A percentile compares a stretch with the other conserved stretches of the same genome.
phyloP scores from a whole-genome alignment of 2,797 vertebrate species.

The Erpetoichthys calabaricus region DNA sequence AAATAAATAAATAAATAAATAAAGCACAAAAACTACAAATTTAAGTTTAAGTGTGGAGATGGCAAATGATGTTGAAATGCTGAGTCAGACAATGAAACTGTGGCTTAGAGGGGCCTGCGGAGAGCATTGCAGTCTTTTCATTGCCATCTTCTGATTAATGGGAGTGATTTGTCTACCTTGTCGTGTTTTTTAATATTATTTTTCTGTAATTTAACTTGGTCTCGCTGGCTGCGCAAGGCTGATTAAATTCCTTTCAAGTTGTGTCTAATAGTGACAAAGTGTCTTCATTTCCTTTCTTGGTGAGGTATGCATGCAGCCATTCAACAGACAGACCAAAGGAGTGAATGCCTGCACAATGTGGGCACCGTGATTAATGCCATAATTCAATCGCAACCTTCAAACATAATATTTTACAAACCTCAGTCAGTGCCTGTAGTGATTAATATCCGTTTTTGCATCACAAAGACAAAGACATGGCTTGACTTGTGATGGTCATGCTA shows the following conservation, averaged over 20 bases:
- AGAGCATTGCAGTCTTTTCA: background rate
- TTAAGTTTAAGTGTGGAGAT: too few species aligned
- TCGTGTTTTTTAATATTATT: slow-evolving; percentile 19
- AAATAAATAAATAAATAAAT: too few species aligned
- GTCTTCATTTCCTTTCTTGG: slow-evolving; percentile 22
- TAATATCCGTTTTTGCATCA: too few species aligned
- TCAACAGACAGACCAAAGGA: slow-evolving; percentile 5
- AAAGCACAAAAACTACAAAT: too few species aligned
- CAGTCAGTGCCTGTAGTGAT: too few species aligned
- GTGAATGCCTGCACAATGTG: slow-evolving; percentile 24
- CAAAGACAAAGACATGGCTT: too few species aligned
- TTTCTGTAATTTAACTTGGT: slow-evolving; percentile 18
- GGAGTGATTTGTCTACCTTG: slow-evolving; percentile 21
- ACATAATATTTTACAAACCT: too few species aligned
- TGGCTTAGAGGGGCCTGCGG: background rate
- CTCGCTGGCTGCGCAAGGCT: slow-evolving; percentile 26
- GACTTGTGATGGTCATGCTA: too few species aligned
- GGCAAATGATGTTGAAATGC: too few species aligned
- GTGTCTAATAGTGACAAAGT: slow-evolving; percentile 24
- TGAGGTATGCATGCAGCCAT: slow-evolving; percentile 15
- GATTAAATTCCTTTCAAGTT: slow-evolving; percentile 25
- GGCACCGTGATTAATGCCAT: slow-evolving; percentile 29
- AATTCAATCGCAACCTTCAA: slow-evolving; percentile 39
- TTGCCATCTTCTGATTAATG: slow-evolving; percentile 21
- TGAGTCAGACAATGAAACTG: background rate